Evolutionary conservation across 2,113 vertebrate genomes (phyloP).

Genomic region (Promerops cafer): DNA sequence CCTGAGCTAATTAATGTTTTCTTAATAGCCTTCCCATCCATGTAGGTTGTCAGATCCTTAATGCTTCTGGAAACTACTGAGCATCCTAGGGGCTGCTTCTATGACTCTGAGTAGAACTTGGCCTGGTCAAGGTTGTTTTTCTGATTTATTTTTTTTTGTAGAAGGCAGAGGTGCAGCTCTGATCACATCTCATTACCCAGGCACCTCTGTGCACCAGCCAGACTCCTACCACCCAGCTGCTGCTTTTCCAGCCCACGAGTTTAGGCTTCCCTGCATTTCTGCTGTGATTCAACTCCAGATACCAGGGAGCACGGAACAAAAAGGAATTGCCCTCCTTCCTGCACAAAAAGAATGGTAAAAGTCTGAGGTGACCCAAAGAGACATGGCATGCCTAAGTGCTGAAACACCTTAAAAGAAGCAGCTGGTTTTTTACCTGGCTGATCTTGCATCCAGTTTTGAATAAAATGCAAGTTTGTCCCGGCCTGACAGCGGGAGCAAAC

Average conservation of each 20-base stretch:
- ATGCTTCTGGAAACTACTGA: neutral
- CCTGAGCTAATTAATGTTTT: constrained; percentile 28
- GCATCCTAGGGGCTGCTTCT: neutral
- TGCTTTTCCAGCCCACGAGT: neutral
- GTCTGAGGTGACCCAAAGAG: neutral
- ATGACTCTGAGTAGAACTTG: neutral
- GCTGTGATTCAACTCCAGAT: neutral
- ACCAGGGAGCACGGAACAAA: neutral
- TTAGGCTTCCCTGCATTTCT: neutral
- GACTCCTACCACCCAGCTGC: neutral
- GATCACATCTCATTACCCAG: neutral
- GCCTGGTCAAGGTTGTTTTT: neutral
- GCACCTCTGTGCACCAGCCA: neutral
- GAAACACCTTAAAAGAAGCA: neutral
- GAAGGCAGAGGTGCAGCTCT: neutral
- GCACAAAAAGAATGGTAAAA: neutral
- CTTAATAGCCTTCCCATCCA: neutral
- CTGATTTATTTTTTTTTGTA: neutral
- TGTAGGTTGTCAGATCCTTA: neutral
- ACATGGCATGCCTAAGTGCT: neutral
- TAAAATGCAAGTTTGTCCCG: constrained; percentile 2
- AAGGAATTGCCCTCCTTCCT: accelerated
- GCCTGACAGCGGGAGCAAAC: neutral
- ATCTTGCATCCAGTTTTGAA: constrained; percentile 6
- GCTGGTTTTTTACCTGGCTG: neutral